phyloP scores from a whole-genome alignment of 2,797 vertebrate species.

The Eutrigla gurnardus region DNA sequence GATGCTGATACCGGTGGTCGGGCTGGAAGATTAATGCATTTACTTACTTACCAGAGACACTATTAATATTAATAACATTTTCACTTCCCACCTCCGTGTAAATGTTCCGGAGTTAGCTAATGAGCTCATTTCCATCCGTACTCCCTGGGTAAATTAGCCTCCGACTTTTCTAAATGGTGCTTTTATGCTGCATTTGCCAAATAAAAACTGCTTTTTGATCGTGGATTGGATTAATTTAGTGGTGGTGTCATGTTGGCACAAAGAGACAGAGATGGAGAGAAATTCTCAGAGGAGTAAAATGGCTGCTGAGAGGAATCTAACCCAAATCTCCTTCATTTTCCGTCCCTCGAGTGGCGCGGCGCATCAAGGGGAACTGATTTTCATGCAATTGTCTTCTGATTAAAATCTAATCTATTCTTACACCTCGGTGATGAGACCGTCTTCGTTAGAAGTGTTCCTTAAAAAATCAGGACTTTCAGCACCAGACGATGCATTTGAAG shows the following conservation, averaged over 20 bases:
- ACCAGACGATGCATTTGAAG: no score
- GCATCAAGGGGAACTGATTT: slow-evolving; percentile 77
- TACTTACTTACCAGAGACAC: neutral
- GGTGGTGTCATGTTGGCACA: slow-evolving; percentile 10
- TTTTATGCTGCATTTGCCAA: neutral
- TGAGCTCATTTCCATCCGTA: neutral
- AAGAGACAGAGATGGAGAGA: neutral
- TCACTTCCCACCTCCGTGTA: neutral
- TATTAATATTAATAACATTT: neutral
- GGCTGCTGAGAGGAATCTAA: slow-evolving; percentile 66
- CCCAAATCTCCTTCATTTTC: slow-evolving; percentile 67
- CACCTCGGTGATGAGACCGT: slow-evolving; percentile 49
- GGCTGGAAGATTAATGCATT: neutral
- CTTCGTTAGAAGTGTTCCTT: slow-evolving; percentile 37
- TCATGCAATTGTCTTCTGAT: slow-evolving; percentile 74
- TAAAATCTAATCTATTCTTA: slow-evolving; percentile 76
- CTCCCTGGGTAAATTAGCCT: neutral
- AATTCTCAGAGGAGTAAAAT: slow-evolving; percentile 60
- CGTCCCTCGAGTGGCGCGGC: slow-evolving; percentile 64
- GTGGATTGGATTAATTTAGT: neutral
- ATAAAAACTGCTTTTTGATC: neutral
- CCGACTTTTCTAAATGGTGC: neutral
- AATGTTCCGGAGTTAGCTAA: neutral
- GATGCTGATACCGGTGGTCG: neutral
- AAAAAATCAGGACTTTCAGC: neutral